Conservation (phyloP, 2,888 invertebrate genomes). For the Bursaphelenchus okinawaensis region DNA sequence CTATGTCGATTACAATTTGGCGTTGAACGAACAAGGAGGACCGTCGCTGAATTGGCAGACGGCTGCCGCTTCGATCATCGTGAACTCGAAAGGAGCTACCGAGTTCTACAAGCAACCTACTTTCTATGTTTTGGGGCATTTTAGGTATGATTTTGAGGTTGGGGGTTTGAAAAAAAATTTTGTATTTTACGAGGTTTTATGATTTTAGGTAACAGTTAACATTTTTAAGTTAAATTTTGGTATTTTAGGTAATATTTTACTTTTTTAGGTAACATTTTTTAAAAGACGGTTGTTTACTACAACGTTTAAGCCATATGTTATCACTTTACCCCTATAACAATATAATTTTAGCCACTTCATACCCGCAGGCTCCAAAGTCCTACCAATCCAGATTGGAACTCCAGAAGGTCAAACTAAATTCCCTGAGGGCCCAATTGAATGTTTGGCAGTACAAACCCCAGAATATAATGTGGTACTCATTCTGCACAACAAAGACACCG, state of each 20-base stretch:
- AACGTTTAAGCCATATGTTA: too few relatives aligned
- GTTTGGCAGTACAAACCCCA: conserved; percentile 3
- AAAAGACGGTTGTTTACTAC: too few relatives aligned
- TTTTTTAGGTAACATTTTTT: too few relatives aligned
- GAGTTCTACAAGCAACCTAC: conserved; percentile 84
- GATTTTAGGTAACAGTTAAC: too few relatives aligned
- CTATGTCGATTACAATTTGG: conserved; percentile 78
- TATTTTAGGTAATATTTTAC: background rate
- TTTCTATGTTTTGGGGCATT: conserved; percentile 65
- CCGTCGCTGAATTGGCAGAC: conserved; percentile 61
- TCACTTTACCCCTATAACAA: too few relatives aligned
- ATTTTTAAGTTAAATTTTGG: too few relatives aligned
- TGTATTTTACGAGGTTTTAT: too few relatives aligned
- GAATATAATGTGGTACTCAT: background rate
- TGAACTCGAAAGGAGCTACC: conserved; percentile 63
- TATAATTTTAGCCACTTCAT: background rate
- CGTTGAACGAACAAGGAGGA: conserved; percentile 65
- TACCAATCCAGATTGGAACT: background rate
- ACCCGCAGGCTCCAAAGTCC: background rate
- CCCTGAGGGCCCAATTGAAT: background rate
- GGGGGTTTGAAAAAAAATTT: too few relatives aligned
- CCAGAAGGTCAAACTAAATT: background rate
- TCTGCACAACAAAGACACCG: background rate
- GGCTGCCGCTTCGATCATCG: conserved; percentile 75
- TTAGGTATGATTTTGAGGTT: too few relatives aligned